Conservation (phyloP, 2,888 invertebrate species). For the Nowickia ferox region DNA sequence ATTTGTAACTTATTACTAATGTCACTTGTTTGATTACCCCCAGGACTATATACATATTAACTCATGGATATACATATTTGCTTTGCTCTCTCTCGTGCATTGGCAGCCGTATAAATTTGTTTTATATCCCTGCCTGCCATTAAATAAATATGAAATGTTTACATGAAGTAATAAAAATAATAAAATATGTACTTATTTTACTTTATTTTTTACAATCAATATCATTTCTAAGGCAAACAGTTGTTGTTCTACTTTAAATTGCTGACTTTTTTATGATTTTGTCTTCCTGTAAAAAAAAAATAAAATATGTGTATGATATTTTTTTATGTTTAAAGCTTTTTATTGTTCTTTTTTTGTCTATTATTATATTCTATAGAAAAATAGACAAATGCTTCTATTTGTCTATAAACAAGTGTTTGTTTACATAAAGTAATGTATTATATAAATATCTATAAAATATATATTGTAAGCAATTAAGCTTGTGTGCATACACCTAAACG, state of each 20-base stretch:
- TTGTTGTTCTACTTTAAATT: slow-evolving; percentile 58
- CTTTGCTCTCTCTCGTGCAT: background rate
- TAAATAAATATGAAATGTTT: slow-evolving; percentile 29
- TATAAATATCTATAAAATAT: slow-evolving; percentile 20
- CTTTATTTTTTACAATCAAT: slow-evolving; percentile 41
- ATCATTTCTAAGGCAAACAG: slow-evolving; percentile 52
- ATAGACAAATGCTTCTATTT: slow-evolving; percentile 5
- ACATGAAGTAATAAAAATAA: slow-evolving; percentile 52
- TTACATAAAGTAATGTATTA: slow-evolving; percentile 30
- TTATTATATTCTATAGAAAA: background rate
- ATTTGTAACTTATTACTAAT: background rate
- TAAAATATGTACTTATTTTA: slow-evolving; percentile 14
- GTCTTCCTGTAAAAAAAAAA: background rate
- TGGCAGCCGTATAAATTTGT: background rate
- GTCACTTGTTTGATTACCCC: slow-evolving; percentile 27
- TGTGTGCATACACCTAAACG: background rate
- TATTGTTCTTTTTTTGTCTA: slow-evolving; percentile 15
- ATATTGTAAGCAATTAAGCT: slow-evolving; percentile 1
- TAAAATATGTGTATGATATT: background rate
- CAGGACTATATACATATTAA: background rate
- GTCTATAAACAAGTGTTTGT: slow-evolving; percentile 4
- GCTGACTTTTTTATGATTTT: slow-evolving; percentile 55
- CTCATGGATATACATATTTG: background rate
- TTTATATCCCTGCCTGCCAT: background rate
- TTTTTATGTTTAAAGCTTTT: slow-evolving; percentile 33